These are phyloP conservation scores for Carterocephalus palaemon DNA, from an alignment of 2,888 invertebrate species.

Conservation along the genomic window DNA sequence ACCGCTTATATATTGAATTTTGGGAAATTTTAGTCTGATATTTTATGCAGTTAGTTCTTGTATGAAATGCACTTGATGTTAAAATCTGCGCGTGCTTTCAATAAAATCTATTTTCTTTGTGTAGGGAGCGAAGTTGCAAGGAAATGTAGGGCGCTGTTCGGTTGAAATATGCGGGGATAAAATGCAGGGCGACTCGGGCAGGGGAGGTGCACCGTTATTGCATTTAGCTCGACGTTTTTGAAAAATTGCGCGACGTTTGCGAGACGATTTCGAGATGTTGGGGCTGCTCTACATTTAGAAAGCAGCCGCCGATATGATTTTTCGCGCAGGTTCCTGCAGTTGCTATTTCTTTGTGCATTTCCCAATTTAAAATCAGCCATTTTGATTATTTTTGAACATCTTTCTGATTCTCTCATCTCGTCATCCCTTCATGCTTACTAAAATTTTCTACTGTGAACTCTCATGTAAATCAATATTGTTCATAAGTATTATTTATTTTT, in stretches of 20 bases:
- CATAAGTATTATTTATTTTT: no score
- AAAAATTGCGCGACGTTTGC: conserved; percentile 30
- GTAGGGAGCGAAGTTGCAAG: conserved; percentile 20
- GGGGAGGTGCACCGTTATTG: conserved; percentile 39
- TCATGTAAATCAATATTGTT: no score
- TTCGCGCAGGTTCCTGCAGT: no score
- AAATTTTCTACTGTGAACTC: no score
- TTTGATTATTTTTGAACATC: no score
- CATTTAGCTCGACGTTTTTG: conserved; percentile 37
- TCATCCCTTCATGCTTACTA: no score
- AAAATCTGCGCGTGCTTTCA: conserved; percentile 10
- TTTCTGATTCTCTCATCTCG: no score
- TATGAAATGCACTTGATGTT: not conserved
- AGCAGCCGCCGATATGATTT: not conserved
- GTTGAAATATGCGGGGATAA: conserved; percentile 37
- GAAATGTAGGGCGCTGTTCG: conserved; percentile 28
- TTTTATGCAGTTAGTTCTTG: not conserved
- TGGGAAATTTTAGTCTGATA: no score
- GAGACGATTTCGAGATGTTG: conserved; percentile 11
- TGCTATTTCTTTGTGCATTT: no score
- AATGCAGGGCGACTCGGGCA: conserved; percentile 34
- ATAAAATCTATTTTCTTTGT: conserved; percentile 24
- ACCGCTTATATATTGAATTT: no score
- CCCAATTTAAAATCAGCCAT: no score
- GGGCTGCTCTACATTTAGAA: conserved; percentile 17